Percentiles rank a stretch among this genome's conserved stretches.
Conservation (phyloP, 2,797 vertebrate genomes). For the Anableps anableps region DNA sequence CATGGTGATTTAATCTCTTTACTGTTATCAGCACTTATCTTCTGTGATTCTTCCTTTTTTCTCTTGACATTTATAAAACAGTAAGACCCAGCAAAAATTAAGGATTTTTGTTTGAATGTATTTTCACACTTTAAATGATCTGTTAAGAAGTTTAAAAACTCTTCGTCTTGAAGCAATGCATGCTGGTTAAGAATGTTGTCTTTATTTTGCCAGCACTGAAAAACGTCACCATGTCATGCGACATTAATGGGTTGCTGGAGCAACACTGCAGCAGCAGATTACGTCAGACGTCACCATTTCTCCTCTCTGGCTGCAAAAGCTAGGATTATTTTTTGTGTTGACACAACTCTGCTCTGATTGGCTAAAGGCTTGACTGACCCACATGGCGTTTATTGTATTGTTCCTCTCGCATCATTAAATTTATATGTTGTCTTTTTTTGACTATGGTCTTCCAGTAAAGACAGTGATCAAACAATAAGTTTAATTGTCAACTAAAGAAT, state of each 20-base stretch:
- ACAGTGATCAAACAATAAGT: neutral
- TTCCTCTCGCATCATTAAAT: neutral
- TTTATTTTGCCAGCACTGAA: neutral
- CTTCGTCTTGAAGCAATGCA: neutral
- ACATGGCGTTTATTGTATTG: neutral
- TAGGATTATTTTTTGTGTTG: neutral
- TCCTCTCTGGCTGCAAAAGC: slow-evolving; percentile 10
- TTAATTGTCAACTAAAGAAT: neutral
- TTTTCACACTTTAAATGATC: neutral
- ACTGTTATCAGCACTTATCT: neutral
- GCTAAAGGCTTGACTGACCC: neutral
- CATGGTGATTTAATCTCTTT: neutral
- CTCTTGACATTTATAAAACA: neutral
- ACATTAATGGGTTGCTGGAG: slow-evolving; percentile 9
- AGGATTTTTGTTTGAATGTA: neutral
- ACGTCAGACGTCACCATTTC: neutral
- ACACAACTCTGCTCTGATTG: slow-evolving; percentile 1
- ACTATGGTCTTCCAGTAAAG: neutral
- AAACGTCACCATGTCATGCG: slow-evolving; percentile 9
- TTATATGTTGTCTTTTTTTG: neutral
- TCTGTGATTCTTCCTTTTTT: neutral
- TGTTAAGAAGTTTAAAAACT: neutral
- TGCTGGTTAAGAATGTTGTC: neutral
- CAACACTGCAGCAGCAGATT: slow-evolving; percentile 11
- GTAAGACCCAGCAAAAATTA: neutral